These are phyloP conservation scores for Choloepus hoffmanni DNA, from an alignment of 2,113 vertebrate genomes.

Conservation along the genomic window DNA sequence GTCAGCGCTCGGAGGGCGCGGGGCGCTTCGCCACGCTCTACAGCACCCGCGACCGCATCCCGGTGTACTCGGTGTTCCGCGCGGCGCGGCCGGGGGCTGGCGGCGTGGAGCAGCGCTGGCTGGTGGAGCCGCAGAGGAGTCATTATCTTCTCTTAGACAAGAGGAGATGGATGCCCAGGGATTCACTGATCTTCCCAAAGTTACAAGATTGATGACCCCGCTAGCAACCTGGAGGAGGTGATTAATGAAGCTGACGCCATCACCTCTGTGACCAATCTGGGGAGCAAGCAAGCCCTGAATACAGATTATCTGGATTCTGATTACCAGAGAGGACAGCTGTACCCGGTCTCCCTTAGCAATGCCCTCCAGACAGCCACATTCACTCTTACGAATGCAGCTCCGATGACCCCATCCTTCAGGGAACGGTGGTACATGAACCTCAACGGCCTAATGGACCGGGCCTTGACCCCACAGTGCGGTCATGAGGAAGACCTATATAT, in stretches of 20 bases:
- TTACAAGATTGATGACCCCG: conserved; percentile 87
- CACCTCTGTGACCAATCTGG: conserved; percentile 81
- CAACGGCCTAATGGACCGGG: conserved; percentile 80
- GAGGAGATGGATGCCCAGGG: too few relatives aligned
- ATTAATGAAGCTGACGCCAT: conserved; percentile 60
- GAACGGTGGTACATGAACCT: conserved; percentile 86
- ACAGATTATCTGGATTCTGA: conserved; percentile 85
- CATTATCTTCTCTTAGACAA: too few relatives aligned
- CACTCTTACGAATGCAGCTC: conserved; percentile 83
- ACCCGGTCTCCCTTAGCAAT: conserved; percentile 81
- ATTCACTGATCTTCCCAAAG: too few relatives aligned
- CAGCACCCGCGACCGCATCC: conserved; percentile 84
- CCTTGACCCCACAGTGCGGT: conserved; percentile 85
- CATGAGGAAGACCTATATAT: conserved; percentile 83
- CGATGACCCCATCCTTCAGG: conserved; percentile 82
- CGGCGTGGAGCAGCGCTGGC: conserved; percentile 77
- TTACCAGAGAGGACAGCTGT: conserved; percentile 85
- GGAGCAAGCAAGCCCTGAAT: conserved; percentile 86
- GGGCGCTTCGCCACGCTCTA: conserved; percentile 89
- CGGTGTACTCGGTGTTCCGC: conserved; percentile 88
- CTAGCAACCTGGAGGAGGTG: conserved; percentile 82
- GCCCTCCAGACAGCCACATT: conserved; percentile 78
- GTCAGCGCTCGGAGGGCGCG: conserved; percentile 85
- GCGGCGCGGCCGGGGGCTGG: conserved; percentile 72
- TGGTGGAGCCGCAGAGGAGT: conserved; percentile 89